Conservation (phyloP, 2,888 invertebrate genomes). For the Drosophila neotestacea region DNA sequence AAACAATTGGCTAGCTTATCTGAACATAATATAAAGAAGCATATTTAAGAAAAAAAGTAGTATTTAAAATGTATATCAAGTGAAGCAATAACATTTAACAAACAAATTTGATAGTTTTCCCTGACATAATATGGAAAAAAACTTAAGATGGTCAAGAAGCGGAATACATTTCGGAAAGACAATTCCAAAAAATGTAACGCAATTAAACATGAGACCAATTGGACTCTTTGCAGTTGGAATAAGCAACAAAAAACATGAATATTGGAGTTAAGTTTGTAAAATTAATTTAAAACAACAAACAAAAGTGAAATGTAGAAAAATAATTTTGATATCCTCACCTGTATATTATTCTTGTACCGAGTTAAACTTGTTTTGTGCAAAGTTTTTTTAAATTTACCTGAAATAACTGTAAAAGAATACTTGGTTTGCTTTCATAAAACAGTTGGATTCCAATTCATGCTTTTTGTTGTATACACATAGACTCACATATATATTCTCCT, state of each 20-base stretch:
- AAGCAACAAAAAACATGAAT: too few species aligned
- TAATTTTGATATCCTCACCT: constrained; percentile 14
- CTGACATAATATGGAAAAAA: too few species aligned
- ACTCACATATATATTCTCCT: neutral
- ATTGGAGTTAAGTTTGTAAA: neutral
- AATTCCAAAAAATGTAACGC: too few species aligned
- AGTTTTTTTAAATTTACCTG: constrained; percentile 8
- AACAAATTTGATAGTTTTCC: too few species aligned
- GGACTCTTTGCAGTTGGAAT: too few species aligned
- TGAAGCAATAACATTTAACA: too few species aligned
- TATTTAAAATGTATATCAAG: too few species aligned
- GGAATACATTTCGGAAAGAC: too few species aligned
- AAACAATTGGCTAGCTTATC: too few species aligned
- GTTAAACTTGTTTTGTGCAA: constrained; percentile 6
- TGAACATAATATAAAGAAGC: too few species aligned
- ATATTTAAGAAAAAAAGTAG: too few species aligned
- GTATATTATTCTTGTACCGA: constrained; percentile 1
- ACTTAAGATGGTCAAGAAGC: too few species aligned
- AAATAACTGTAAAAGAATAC: constrained; percentile 26
- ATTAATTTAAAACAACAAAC: constrained; percentile 1
- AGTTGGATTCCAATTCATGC: constrained; percentile 8
- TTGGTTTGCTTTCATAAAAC: constrained; percentile 2
- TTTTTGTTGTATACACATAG: neutral
- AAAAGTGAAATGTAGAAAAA: constrained; percentile 8
- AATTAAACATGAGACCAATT: neutral